Evolutionary conservation across 2,797 vertebrate species (phyloP), one percentile per base, ranked within the genome.

Genomic region (Gallinago solitaria): DNA sequence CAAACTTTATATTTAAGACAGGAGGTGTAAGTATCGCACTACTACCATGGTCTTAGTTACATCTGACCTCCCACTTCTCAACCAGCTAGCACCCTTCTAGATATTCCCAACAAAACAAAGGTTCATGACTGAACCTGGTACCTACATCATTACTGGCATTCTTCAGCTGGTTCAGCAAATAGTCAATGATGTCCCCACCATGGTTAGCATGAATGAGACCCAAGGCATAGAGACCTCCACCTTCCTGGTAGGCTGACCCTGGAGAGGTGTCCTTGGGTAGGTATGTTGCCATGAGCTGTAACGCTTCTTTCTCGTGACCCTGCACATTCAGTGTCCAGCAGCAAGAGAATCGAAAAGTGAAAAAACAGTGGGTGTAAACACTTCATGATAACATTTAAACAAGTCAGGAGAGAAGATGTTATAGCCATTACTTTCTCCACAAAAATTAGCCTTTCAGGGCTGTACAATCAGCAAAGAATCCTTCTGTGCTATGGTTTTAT

Each of bases 181-280:
- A 99, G 97, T 99, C 99, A 41, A 99, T 99, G 95, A 99, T 99
- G 97, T 99, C 99, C 2, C 99, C 99, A 1, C 99, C 99, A 8
- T 99, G 99, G 97, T 99, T 99, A 92, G 99, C 99, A 78, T 99
- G 99, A 97, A 99, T 99, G 37, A 99, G 99, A 64, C 99, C 99
- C 61, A 99, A 97, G 24, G 99, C 99, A 5, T 99, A 99, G 82
- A 99, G 98, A 48, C 99, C 99, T 45, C 99, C 99, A 4, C 99
- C 99, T 95, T 99, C 99, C 97, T 99, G 99, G 97, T 99, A 99
- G 89, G 99, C 99, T 23, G 99, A 99, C 25, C 99, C 99, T 27
- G 99, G 99, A 57, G 99, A 99, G 6, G 99, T 99, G 97, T 99
- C 99, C 98, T 99, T 99, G 76, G 99, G 99, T 74, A 99, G 97